These are phyloP conservation scores for Rhinolophus ferrumequinum DNA, from an alignment of 2,113 vertebrate genomes.

Conservation along the genomic window DNA sequence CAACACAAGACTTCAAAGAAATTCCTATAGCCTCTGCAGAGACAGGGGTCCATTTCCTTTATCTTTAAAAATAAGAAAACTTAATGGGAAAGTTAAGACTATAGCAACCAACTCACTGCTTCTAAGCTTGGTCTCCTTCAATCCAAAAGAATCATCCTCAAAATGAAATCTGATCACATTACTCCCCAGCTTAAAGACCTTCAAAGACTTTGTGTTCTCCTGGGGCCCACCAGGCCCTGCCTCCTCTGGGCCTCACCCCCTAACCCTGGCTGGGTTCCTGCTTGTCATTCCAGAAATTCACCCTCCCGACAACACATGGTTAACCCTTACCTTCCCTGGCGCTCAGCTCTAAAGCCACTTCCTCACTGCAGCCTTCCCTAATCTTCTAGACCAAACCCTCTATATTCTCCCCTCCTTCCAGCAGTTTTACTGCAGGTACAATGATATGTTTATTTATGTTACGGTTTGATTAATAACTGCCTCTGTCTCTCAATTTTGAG, in stretches of 20 bases:
- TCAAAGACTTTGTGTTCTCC: conserved; percentile 21
- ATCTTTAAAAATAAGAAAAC: conserved; percentile 32
- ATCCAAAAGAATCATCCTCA: neutral
- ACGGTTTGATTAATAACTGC: neutral
- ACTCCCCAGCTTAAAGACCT: conserved; percentile 1
- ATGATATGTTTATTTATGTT: neutral
- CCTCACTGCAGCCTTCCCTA: neutral
- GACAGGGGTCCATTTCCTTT: neutral
- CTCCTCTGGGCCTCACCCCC: neutral
- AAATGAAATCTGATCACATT: conserved; percentile 40
- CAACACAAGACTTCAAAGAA: conserved; percentile 14
- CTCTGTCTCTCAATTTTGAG: conserved; percentile 13
- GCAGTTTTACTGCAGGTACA: neutral
- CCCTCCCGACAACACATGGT: neutral
- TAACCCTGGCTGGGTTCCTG: neutral
- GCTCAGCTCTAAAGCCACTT: neutral
- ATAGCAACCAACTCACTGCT: neutral
- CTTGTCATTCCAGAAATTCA: conserved; percentile 37
- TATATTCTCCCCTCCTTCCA: neutral
- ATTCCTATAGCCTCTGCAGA: neutral
- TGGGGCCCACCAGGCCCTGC: neutral
- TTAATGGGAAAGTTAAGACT: neutral
- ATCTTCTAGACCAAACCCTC: neutral
- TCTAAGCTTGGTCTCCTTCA: neutral
- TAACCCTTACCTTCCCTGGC: conserved; percentile 26